These are phyloP conservation scores for Apostichopus parvimensis DNA, from an alignment of 35 echinoderm and acorn worm genomes.

Conservation along the genomic window DNA sequence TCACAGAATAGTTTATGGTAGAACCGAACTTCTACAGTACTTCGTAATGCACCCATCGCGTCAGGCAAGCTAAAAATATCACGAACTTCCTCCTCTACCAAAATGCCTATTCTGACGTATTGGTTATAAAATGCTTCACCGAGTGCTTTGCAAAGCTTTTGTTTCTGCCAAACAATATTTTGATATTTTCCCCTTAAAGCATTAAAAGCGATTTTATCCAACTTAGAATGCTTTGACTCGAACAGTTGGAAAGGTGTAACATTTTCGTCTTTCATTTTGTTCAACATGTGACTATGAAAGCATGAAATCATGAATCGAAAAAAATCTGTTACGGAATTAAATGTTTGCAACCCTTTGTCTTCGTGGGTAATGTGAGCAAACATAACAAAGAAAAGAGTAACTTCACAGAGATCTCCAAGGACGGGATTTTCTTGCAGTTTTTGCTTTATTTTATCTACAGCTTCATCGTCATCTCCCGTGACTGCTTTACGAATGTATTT, in stretches of 20 bases:
- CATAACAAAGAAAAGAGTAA: background rate
- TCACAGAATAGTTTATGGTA: slow-evolving; percentile 14
- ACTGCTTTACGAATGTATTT: too few species aligned
- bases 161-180: background rate
- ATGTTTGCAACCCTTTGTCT: background rate
- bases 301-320: background rate
- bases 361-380: background rate
- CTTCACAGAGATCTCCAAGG: background rate
- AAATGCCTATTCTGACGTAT: slow-evolving; percentile 1
- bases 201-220: slow-evolving; percentile 5
- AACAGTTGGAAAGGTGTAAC: background rate
- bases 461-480: background rate
- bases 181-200: background rate
- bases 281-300: background rate
- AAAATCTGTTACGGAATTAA: background rate
- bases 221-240: background rate
- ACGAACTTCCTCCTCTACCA: background rate
- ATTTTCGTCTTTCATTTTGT: background rate
- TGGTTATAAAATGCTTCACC: background rate
- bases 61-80: background rate
- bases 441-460: background rate
- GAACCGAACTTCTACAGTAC: background rate
- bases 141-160: background rate
- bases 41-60: background rate
- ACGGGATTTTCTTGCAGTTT: background rate